These are phyloP conservation scores for Caenorhabditis panamensis DNA, from an alignment of 2,888 invertebrate species.

Conservation along the genomic window DNA sequence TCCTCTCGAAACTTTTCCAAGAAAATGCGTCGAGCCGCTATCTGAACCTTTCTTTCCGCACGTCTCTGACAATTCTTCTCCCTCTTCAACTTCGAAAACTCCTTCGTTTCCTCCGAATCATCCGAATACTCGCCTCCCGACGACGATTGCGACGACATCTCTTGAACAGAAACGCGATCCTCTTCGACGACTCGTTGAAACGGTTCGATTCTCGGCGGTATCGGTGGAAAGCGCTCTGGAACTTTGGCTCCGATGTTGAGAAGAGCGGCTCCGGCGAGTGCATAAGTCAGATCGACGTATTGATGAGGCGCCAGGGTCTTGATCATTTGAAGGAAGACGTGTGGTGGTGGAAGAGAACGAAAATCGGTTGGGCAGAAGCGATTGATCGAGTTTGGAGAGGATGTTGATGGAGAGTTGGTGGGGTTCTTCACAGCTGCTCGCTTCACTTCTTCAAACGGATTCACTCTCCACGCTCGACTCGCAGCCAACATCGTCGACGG, in stretches of 20 bases:
- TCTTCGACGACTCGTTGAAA: constrained; percentile 20
- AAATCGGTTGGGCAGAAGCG: constrained; percentile 52
- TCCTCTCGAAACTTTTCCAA: background rate
- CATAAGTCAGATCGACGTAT: constrained; percentile 56
- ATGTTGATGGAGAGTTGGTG: constrained; percentile 3
- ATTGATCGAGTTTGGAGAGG: constrained; percentile 4
- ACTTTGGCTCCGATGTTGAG: constrained; percentile 35
- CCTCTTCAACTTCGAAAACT: background rate
- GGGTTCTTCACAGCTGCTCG: constrained; percentile 1
- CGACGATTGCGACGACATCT: constrained; percentile 50
- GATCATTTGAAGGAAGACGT: constrained; percentile 51
- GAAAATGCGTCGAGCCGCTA: background rate
- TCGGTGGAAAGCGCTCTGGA: constrained; percentile 37
- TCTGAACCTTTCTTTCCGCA: constrained; percentile 27
- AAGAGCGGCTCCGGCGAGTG: constrained; percentile 48
- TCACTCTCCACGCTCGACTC: constrained; percentile 35
- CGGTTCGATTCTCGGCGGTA: constrained; percentile 58
- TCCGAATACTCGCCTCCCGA: constrained; percentile 58
- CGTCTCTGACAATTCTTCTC: constrained; percentile 28
- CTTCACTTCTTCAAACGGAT: constrained; percentile 42
- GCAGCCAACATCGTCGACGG: constrained; percentile 53
- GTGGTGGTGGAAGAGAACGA: constrained; percentile 50
- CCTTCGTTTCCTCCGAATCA: constrained; percentile 37
- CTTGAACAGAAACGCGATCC: background rate
- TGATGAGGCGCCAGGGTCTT: constrained; percentile 49